Evolutionary conservation across 2,113 vertebrate genomes (phyloP).

Genomic region (Galbula dea): DNA sequence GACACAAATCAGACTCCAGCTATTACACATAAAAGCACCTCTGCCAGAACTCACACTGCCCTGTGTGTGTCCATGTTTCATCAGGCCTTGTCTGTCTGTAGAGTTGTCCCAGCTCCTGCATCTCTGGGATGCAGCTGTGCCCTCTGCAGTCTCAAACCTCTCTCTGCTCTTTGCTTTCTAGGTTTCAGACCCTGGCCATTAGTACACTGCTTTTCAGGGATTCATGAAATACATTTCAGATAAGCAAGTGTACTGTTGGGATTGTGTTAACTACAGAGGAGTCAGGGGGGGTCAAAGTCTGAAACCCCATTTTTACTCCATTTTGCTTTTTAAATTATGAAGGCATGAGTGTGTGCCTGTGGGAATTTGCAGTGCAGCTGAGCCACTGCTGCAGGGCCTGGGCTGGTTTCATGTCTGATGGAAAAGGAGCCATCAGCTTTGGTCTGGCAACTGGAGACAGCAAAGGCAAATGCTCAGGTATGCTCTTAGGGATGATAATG

Average conservation of each 20-base stretch:
- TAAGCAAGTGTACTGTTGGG: neutral
- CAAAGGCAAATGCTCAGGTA: neutral
- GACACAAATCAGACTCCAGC: no score
- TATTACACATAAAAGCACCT: no score
- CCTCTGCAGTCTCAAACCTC: neutral
- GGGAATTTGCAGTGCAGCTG: neutral
- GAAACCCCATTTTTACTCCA: neutral
- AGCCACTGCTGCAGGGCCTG: neutral
- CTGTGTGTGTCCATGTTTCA: neutral
- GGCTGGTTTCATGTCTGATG: neutral
- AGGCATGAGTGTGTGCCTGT: rapidly evolving
- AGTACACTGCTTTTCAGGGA: neutral
- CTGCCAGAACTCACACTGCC: no score
- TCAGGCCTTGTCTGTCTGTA: neutral
- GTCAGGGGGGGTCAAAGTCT: neutral
- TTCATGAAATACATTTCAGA: neutral
- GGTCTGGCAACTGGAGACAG: neutral
- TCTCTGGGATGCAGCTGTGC: neutral
- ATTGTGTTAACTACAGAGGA: neutral
- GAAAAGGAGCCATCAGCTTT: neutral
- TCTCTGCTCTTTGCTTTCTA: neutral
- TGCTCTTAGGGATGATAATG: neutral
- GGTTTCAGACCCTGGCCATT: neutral
- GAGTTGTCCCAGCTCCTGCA: neutral
- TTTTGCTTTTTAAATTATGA: neutral